Conservation (phyloP, 1,140 invertebrate species). For the Triops longicaudatus region DNA sequence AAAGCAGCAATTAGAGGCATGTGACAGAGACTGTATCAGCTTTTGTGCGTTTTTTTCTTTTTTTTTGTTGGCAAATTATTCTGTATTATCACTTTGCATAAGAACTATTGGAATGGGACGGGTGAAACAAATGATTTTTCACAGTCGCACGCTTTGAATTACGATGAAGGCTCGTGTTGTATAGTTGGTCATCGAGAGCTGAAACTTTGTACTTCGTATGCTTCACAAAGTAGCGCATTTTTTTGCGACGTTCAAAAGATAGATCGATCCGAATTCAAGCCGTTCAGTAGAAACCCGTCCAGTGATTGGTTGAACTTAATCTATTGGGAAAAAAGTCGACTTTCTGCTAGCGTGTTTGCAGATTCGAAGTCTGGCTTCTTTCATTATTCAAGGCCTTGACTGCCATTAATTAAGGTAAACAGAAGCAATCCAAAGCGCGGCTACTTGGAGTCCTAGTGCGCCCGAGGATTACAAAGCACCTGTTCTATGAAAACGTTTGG, state of each 20-base stretch:
- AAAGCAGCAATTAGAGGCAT: too few relatives aligned
- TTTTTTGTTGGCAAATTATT: too few relatives aligned
- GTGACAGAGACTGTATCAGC: too few relatives aligned
- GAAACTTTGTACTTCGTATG: background rate
- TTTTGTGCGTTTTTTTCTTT: too few relatives aligned
- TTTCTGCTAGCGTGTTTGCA: background rate
- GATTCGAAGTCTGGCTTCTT: background rate
- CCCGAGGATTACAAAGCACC: background rate
- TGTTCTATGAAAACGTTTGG: background rate
- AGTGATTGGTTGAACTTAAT: background rate
- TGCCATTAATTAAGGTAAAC: background rate
- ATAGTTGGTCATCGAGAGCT: background rate
- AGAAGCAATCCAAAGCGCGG: background rate
- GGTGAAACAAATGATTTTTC: background rate
- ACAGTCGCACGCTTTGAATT: background rate
- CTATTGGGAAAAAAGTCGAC: background rate
- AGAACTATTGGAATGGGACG: too few relatives aligned
- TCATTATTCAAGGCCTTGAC: background rate
- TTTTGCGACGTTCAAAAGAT: too few relatives aligned
- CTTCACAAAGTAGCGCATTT: background rate
- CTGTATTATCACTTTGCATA: too few relatives aligned
- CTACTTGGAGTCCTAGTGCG: background rate
- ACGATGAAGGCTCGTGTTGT: background rate
- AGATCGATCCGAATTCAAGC: too few relatives aligned
- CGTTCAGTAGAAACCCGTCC: background rate